Conservation (phyloP, 2,797 vertebrate species). For the Melopsittacus undulatus region DNA sequence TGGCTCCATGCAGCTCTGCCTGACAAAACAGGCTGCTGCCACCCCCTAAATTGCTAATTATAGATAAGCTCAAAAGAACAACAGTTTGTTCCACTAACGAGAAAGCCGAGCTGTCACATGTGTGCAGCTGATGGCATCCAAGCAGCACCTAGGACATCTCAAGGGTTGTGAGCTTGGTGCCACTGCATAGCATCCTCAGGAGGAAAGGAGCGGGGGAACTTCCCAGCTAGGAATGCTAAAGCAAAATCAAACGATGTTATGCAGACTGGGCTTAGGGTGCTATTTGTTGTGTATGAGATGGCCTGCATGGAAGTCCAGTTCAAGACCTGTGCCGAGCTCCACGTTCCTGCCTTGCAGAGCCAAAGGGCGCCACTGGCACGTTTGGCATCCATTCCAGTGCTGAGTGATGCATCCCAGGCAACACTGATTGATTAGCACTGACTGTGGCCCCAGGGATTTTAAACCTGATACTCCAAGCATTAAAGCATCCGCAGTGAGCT, state of each 20-base stretch:
- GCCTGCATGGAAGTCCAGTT: background rate
- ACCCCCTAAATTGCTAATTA: conserved; percentile 29
- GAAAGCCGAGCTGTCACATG: background rate
- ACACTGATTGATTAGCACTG: background rate
- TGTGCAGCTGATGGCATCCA: rapidly evolving
- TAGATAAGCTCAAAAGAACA: background rate
- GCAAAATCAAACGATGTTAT: background rate
- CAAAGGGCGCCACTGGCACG: background rate
- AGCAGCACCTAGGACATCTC: background rate
- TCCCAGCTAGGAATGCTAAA: background rate
- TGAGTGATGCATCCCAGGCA: background rate
- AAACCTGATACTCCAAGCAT: background rate
- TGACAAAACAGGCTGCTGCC: background rate
- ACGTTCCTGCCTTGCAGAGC: background rate
- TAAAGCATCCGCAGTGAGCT: background rate
- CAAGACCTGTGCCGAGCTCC: background rate
- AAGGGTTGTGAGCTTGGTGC: background rate
- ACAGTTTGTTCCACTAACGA: background rate
- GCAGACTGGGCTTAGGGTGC: background rate
- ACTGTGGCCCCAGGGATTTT: background rate
- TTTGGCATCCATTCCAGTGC: background rate
- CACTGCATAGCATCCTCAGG: rapidly evolving
- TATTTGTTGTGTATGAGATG: background rate
- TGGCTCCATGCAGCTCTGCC: background rate
- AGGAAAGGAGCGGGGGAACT: background rate